Evolutionary conservation across 2,888 invertebrate genomes (phyloP), one percentile per base, ranked within the genome.

Genomic region (Netelia inedita): DNA sequence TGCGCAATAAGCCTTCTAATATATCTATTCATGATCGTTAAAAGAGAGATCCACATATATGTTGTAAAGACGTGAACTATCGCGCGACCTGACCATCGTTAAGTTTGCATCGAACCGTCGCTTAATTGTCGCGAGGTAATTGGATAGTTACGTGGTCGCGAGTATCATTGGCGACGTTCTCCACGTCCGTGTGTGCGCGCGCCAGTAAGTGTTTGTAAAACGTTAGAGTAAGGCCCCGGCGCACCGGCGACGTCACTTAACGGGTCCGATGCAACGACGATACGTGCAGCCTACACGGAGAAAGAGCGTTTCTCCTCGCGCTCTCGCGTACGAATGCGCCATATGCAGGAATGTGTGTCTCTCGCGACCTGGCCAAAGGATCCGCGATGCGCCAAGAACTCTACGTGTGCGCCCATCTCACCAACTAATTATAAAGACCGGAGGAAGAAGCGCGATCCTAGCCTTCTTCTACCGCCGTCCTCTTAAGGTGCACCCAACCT

Each of bases 41-140:
- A 28, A 28, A 28, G 28, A 28, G 28, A 0, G 28, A 28, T 28
- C 2, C 28, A 46, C 14, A 46, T 14, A 46, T 46, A 14, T 46
- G 14, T 46, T 14, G 46, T 14, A 14, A 46, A 14, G 46, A 14
- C 46, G 14, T 10, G 46, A 14, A 46, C 46, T 10, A 46, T 46
- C 14, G 46, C 11, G 2, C 14, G 11, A 14, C 46, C 46, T 46
- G 61, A 63, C 63, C 73, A 82, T 86, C 87, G 86, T 82, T 84
- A 78, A 84, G 81, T 76, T 85, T 72, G 87, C 79, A 86, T 87
- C 74, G 82, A 85, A 79, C 81, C 74, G 71, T 23, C 59, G 81
- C 86, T 87, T 86, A 86, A 87, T 87, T 87, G 85, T 87, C 85
- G 82, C 63, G 82, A 79, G 79, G 86, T 88, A 88, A 88, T 88